Evolutionary conservation across 1,140 invertebrate species (phyloP).

Genomic region (Galleria mellonella): DNA sequence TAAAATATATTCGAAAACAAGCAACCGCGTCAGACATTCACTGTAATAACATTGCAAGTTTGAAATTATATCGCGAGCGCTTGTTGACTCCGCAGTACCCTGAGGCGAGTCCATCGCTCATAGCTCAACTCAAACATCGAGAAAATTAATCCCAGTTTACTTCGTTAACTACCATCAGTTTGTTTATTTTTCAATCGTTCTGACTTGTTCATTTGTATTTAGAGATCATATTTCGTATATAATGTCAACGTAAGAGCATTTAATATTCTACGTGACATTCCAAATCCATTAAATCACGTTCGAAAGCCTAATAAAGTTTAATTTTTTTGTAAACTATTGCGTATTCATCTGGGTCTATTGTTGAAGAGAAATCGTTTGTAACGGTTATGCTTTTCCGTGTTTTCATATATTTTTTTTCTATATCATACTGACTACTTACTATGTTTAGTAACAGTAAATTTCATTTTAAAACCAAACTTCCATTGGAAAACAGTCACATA

Average conservation of each 20-base stretch:
- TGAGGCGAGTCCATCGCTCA: constrained; percentile 20
- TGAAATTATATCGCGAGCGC: constrained; percentile 20
- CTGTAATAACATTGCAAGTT: constrained; percentile 20
- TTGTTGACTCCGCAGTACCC: constrained; percentile 15
- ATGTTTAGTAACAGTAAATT: no score
- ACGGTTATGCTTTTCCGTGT: constrained; percentile 42
- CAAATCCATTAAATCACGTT: constrained; percentile 25
- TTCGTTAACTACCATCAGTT: constrained; percentile 17
- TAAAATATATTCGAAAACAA: constrained; percentile 17
- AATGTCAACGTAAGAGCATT: constrained; percentile 14
- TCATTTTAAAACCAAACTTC: no score
- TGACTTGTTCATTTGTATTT: constrained; percentile 12
- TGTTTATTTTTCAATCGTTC: constrained; percentile 21
- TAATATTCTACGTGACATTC: constrained; percentile 58
- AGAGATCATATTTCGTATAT: constrained; percentile 17
- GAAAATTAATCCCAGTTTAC: constrained; percentile 27
- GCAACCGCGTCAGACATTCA: constrained; percentile 12
- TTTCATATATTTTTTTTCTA: constrained; percentile 8
- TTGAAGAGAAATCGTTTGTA: constrained; percentile 44
- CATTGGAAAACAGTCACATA: no score
- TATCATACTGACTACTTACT: no score
- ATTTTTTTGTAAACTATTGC: constrained; percentile 21
- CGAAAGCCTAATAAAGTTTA: constrained; percentile 33
- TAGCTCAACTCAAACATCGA: constrained; percentile 21
- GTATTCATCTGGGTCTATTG: constrained; percentile 20